Base-by-base conservation (phyloP, 2,797 vertebrate genomes). In the Hephaestus fuliginosus region DNA sequence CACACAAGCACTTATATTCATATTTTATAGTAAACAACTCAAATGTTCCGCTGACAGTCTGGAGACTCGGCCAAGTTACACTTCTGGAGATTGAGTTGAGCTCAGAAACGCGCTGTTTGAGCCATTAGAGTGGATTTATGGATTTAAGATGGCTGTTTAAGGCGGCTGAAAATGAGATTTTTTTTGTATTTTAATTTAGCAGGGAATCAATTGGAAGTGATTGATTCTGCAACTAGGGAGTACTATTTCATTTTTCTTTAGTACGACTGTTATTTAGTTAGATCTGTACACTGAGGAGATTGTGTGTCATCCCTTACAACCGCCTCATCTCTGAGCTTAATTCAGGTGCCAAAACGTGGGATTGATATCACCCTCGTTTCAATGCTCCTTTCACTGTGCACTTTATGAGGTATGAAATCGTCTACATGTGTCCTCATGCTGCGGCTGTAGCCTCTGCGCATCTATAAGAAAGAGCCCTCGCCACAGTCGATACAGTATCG, bases 1-100 rank as follows among this genome's bases (percentile, higher is more conserved):
- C 71, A 36, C 78, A 84, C 73, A 57, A 85, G 86, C 76, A 67
- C 82, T 70, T 39, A 46, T 8, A 69, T 68, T 68, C 64, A 75
- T 61, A 74, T 79, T 81, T 75, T 63, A 82, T 58, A 53, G 79
- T 82, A 89, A 89, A 88, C 68, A 84, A 85, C 73, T 88, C 70
- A 75, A 66, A 89, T 72, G 65, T 88, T 88, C 81, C 71, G 10
- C 67, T 25, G 30, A 70, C 76, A 74, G 55, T 55, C 56, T 18
- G 57, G 46, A 64, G 71, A 20, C 68, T 25, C 7, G 0, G 83
- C 83, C 71, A 77, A 83, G 62, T 68, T 62, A 51, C 43, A 65
- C 67, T 58, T 78, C 83, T 87, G 87, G 78, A 83, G 74, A 76
- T 43, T 25, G 71, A 78, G 69, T 76, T 88, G 73, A 68, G 22